These are phyloP conservation scores for Pyralis farinalis DNA, from an alignment of 2,888 invertebrate species.

Conservation along the genomic window DNA sequence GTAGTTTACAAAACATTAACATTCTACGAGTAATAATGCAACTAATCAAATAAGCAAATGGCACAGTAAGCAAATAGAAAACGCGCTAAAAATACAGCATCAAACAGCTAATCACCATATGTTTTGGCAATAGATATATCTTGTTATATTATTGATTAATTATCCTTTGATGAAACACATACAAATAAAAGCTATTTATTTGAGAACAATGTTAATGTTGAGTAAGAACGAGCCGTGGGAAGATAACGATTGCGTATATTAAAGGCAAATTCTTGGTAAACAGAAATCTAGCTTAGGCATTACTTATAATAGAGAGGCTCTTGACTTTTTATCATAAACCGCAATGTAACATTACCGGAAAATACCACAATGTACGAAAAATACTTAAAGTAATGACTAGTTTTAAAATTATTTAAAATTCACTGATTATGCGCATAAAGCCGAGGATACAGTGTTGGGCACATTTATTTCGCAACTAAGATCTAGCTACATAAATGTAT, in stretches of 20 bases:
- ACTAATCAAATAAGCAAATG: no score
- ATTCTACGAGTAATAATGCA: no score
- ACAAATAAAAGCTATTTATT: neutral
- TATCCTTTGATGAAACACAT: neutral
- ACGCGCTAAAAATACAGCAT: neutral
- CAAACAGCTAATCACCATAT: neutral
- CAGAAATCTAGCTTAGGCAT: no score
- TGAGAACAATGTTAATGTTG: neutral
- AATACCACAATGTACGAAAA: neutral
- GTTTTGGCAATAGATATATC: neutral
- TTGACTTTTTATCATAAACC: no score
- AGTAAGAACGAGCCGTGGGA: neutral
- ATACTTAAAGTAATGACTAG: neutral
- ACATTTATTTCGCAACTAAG: conserved; percentile 39
- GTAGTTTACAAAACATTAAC: no score
- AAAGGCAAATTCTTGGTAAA: no score
- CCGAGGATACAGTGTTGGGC: conserved; percentile 14
- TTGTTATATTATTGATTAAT: neutral
- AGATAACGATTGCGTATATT: neutral
- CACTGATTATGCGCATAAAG: conserved; percentile 4
- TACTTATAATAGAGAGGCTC: no score
- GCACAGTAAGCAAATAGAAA: neutral
- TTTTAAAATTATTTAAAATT: conserved; percentile 3
- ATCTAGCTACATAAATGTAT: conserved; percentile 36
- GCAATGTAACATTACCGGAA: no score